These are phyloP conservation scores for Notamacropus eugenii DNA, from an alignment of 2,797 vertebrate species.

Conservation along the genomic window DNA sequence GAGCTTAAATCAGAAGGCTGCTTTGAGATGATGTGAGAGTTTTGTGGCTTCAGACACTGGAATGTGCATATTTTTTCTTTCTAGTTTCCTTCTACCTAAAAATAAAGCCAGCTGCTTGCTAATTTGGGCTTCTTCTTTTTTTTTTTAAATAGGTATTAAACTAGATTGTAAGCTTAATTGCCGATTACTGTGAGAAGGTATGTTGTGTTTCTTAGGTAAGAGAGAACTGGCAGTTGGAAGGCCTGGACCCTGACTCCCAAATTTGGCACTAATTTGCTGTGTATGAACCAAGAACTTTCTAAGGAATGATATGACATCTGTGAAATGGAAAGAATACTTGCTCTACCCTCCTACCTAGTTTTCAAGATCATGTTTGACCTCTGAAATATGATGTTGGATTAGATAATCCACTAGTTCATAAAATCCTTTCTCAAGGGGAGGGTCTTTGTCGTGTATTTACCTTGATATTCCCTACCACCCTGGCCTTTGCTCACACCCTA, in stretches of 20 bases:
- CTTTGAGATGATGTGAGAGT: neutral
- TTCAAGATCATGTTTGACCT: neutral
- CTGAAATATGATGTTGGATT: neutral
- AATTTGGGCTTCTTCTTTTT: slow-evolving; percentile 61
- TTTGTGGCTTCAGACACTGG: slow-evolving; percentile 59
- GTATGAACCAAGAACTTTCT: neutral
- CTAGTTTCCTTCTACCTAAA: slow-evolving; percentile 74
- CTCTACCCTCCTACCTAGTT: neutral
- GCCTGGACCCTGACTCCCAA: neutral
- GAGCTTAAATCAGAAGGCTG: slow-evolving; percentile 69
- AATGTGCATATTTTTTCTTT: slow-evolving; percentile 62
- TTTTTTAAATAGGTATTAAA: slow-evolving; percentile 55
- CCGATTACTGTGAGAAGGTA: neutral
- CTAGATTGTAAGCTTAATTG: slow-evolving; percentile 39
- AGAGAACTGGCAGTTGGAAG: neutral
- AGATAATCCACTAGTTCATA: neutral
- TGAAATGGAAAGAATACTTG: neutral
- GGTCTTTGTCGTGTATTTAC: neutral
- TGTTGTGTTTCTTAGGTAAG: slow-evolving; percentile 1
- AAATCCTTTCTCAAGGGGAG: neutral
- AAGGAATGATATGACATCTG: neutral
- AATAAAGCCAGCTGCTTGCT: slow-evolving; percentile 63
- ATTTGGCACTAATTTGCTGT: neutral
- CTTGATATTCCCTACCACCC: neutral
- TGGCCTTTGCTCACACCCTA: neutral